Evolutionary conservation across 2,113 vertebrate genomes (phyloP), one percentile per base, ranked within the genome.

Genomic region (Deroptyus accipitrinus): DNA sequence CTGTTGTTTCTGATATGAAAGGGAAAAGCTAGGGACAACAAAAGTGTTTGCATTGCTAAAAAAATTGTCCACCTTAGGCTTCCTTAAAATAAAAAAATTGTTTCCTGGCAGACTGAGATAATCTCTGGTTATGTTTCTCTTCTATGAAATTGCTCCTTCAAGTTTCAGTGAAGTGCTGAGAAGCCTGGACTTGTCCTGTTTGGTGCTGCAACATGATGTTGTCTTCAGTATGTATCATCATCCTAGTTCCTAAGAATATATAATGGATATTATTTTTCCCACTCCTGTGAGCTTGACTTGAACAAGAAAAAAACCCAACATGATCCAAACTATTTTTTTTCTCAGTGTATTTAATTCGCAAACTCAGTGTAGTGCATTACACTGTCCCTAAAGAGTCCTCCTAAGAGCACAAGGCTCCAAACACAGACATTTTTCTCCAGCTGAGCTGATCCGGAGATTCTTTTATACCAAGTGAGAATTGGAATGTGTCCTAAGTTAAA

Each of bases 381-480:
- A 4, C 20, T 35, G 30, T 80, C 72, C 31, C 41, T 39, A 15
- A 49, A 57, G 66, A 63, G 10, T 22, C 5, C 16, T 54, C 13
- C 30, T 52, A 49, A 30, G 27, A 68, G 28, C 20, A 13, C 24
- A 35, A 57, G 27, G 41, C 63, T 73, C 31, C 63, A 83, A 59
- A 57, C 7, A 25, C 0, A 0, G 64, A 33, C 2, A 9, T 1
- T 3, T 39, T 87, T 11, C 66, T 91, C 76, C 39, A 80, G 20
- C 23, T 91, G 73, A 82, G n/a, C 16, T 84, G 37, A 42, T 64
- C 8, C 23, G n/a, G 19, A 73, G 28, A 30, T 44, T 63, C 25
- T 78, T 82, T 37, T 75, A 35, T 63, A 73, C 14, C 28, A 23
- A 30, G 33, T 54, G 19, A 75, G 16, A 70, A 20, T 2, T 7